These are phyloP conservation scores for Styela clava DNA, from an alignment of 23 tunicate genomes.

Conservation along the genomic window DNA sequence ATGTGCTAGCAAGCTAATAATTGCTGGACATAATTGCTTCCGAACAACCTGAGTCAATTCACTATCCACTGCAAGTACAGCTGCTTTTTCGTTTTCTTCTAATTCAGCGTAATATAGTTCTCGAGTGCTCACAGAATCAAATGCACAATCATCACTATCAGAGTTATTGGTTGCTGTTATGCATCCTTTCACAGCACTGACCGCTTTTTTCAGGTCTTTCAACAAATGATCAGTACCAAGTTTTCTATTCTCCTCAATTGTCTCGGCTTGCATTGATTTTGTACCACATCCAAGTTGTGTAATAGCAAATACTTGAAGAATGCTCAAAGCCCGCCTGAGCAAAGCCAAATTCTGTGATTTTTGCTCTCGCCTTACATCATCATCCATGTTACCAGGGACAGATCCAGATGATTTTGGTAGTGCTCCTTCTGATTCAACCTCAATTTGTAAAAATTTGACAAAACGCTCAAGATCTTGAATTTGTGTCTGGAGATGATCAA, in stretches of 20 bases:
- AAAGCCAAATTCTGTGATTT: constrained; percentile 48
- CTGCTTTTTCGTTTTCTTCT: constrained; percentile 8
- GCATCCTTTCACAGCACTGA: constrained; percentile 31
- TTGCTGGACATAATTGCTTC: constrained; percentile 64
- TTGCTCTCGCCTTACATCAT: constrained; percentile 9
- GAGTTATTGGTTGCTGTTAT: neutral
- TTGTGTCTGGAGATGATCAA: constrained; percentile 90
- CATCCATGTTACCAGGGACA: constrained; percentile 28
- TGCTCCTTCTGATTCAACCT: constrained; percentile 56
- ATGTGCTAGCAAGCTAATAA: constrained; percentile 42
- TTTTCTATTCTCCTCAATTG: constrained; percentile 24
- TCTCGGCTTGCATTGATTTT: neutral
- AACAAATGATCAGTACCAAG: constrained; percentile 36
- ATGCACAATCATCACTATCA: neutral
- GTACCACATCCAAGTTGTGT: constrained; percentile 81
- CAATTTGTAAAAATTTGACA: constrained; percentile 83
- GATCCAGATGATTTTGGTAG: constrained; percentile 62
- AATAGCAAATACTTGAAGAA: constrained; percentile 69
- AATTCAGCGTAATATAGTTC: neutral
- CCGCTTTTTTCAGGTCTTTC: constrained; percentile 50
- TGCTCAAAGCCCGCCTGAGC: constrained; percentile 48
- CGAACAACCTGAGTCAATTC: constrained; percentile 82
- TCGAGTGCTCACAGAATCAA: neutral
- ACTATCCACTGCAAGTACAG: constrained; percentile 28
- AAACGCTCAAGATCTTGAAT: constrained; percentile 93